phyloP scores from a whole-genome alignment of 1,140 invertebrate species.

The Brachionus rubens region DNA sequence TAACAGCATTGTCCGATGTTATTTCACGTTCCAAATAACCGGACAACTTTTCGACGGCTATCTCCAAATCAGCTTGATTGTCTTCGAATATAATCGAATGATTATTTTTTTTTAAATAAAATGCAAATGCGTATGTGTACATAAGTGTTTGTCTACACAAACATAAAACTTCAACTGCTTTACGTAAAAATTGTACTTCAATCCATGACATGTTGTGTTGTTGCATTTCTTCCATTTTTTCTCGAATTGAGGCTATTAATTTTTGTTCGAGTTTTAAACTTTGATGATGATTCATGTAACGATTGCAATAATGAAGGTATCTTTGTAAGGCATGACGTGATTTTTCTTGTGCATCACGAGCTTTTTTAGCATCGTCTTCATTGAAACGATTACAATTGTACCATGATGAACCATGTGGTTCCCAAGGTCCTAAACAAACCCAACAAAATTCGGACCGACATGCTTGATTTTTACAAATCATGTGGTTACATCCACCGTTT shows the following conservation, averaged over 20 bases:
- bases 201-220: slow-evolving; percentile 99
- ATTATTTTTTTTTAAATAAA: slow-evolving; percentile 94
- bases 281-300: slow-evolving; percentile 99
- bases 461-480: slow-evolving; percentile 98
- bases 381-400: slow-evolving; percentile 98
- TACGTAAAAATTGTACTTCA: slow-evolving; percentile 94
- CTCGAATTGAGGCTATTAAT: slow-evolving; percentile 69
- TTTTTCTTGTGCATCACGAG: slow-evolving; percentile 88
- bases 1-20: slow-evolving; percentile 90
- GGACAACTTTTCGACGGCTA: slow-evolving; percentile 89
- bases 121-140: slow-evolving; percentile 99
- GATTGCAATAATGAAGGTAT: slow-evolving; percentile 96
- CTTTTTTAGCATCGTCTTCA: slow-evolving; percentile 91
- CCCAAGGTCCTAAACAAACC: slow-evolving; percentile 97
- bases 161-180: slow-evolving; percentile 94
- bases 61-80: slow-evolving; percentile 96
- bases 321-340: slow-evolving; percentile 83
- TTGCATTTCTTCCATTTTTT: slow-evolving; percentile 99
- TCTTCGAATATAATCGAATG: slow-evolving; percentile 98
- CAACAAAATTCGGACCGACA: slow-evolving; percentile 98
- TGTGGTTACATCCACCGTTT: slow-evolving; percentile 98
- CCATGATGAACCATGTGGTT: slow-evolving; percentile 96
- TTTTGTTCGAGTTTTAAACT: slow-evolving; percentile 96
- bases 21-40: slow-evolving; percentile 97
- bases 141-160: slow-evolving; percentile 94